Percentiles rank a stretch among this genome's conserved stretches.
phyloP scores from a whole-genome alignment of 2,888 invertebrate genomes.

The Habrosyne pyritoides region DNA sequence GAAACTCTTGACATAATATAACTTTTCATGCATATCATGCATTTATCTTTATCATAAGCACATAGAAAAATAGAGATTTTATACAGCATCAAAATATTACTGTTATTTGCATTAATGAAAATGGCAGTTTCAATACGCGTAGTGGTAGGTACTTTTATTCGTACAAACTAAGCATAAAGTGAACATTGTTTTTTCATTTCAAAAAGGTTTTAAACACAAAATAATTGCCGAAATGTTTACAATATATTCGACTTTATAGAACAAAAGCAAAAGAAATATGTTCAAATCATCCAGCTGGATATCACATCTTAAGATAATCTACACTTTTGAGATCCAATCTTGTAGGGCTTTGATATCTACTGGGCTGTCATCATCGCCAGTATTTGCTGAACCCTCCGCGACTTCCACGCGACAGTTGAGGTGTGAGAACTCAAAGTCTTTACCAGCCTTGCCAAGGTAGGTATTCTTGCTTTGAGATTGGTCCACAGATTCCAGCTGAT shows the following conservation, averaged over 20 bases:
- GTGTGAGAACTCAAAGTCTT: conserved; percentile 93
- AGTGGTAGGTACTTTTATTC: neutral
- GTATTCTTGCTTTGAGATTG: conserved; percentile 83
- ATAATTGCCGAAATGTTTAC: neutral
- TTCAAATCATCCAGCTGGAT: neutral
- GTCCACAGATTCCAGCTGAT: conserved; percentile 90
- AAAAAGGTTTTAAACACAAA: neutral
- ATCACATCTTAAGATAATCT: conserved; percentile 21
- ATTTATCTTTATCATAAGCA: neutral
- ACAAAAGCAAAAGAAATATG: conserved; percentile 14
- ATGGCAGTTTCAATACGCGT: neutral
- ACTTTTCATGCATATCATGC: neutral
- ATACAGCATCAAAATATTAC: neutral
- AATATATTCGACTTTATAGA: neutral
- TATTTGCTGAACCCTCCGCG: conserved; percentile 85
- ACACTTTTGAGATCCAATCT: conserved; percentile 88
- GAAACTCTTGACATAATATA: conserved; percentile 23
- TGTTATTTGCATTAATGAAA: neutral
- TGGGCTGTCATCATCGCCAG: conserved; percentile 82
- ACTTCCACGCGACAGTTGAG: conserved; percentile 88
- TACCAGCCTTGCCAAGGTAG: conserved; percentile 90
- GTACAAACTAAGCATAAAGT: neutral
- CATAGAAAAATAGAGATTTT: neutral
- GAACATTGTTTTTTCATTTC: neutral
- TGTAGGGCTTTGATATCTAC: conserved; percentile 86